phyloP scores from a whole-genome alignment of 2,797 vertebrate species.

The Odontamblyopus rebecca region DNA sequence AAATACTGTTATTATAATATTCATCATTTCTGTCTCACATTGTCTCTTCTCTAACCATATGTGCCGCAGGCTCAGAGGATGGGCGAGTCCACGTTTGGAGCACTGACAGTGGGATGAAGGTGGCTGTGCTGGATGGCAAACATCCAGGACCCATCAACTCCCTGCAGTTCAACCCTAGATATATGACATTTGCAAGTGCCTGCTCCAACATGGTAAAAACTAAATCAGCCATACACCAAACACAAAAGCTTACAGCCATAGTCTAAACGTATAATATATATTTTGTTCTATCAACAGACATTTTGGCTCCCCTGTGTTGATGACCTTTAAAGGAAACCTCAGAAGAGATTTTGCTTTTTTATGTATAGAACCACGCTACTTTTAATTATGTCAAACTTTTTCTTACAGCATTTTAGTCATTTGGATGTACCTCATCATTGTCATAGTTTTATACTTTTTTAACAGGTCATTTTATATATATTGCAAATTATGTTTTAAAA shows the following conservation, averaged over 20 bases:
- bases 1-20: background rate
- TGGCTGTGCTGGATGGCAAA: conserved; percentile 92
- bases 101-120: conserved; percentile 92
- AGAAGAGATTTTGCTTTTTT: too few relatives aligned
- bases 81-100: conserved; percentile 94
- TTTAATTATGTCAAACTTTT: conserved; percentile 3
- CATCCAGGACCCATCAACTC: conserved; percentile 91
- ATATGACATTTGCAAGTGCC: conserved; percentile 93
- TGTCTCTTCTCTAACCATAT: background rate
- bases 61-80: conserved; percentile 87
- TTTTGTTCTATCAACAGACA: conserved; percentile 70
- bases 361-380: background rate
- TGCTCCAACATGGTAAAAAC: conserved; percentile 93
- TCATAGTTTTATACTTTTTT: background rate
- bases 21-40: background rate
- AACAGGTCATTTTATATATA: background rate
- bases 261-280: background rate
- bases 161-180: conserved; percentile 93
- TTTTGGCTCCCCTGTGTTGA: conserved; percentile 91
- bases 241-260: background rate
- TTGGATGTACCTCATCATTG: background rate
- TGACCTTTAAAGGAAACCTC: conserved; percentile 61
- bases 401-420: background rate
- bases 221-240: background rate
- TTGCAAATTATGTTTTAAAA: background rate